These are phyloP conservation scores for Panthera leo DNA, from an alignment of 2,113 vertebrate species.

Conservation along the genomic window DNA sequence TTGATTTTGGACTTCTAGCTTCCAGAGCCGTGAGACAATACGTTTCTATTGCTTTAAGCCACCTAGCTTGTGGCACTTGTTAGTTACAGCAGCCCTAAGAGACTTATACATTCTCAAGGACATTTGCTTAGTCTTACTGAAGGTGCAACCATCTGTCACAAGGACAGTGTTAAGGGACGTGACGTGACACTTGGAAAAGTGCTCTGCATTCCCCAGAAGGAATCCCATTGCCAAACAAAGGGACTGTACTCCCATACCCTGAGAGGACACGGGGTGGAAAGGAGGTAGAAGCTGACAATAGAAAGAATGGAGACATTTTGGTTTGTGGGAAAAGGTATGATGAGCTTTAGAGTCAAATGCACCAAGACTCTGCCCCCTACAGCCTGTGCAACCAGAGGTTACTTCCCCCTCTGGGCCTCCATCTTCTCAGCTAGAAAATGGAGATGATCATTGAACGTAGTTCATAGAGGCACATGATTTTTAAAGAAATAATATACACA, in stretches of 20 bases:
- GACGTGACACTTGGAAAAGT: background rate
- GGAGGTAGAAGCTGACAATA: background rate
- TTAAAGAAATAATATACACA: background rate
- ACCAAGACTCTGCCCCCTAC: background rate
- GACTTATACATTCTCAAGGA: background rate
- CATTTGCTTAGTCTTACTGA: background rate
- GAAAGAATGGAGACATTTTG: background rate
- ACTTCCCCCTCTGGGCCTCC: background rate
- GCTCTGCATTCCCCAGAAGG: background rate
- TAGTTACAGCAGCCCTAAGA: background rate
- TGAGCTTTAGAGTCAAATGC: background rate
- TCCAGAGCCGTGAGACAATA: background rate
- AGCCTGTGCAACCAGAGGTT: background rate
- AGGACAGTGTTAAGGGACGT: background rate
- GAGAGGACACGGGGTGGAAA: background rate
- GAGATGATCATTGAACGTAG: background rate
- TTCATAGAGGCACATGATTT: background rate
- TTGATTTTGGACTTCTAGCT: background rate
- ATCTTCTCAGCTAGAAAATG: background rate
- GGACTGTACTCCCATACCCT: accelerated
- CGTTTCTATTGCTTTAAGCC: background rate
- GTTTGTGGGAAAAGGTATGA: background rate
- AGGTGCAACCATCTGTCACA: background rate
- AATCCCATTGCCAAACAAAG: background rate
- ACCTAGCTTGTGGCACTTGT: background rate